Evolutionary conservation across 1,140 invertebrate genomes (phyloP).

Genomic region (Bombus impatiens): DNA sequence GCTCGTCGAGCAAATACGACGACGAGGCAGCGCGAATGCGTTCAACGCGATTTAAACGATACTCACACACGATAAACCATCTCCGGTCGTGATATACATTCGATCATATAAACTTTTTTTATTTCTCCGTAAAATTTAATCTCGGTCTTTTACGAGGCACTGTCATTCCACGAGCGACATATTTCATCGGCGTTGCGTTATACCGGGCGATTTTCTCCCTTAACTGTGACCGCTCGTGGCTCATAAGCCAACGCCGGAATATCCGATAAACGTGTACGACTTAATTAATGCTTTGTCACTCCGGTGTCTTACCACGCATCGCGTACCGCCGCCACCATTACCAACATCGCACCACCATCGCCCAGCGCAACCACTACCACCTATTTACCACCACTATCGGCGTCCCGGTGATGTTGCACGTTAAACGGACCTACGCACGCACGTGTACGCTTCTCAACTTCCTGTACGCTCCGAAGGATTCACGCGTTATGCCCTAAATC

Average conservation of each 20-base stretch:
- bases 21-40: neutral
- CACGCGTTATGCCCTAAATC: constrained; percentile 58
- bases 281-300: constrained; percentile 71
- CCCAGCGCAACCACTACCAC: neutral
- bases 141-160: constrained; percentile 61
- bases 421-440: constrained; percentile 52
- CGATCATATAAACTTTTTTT: constrained; percentile 51
- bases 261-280: constrained; percentile 70
- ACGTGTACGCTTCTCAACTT: constrained; percentile 41
- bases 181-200: constrained; percentile 67
- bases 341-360: neutral
- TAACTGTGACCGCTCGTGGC: constrained; percentile 31
- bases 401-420: neutral
- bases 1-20: neutral
- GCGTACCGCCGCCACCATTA: constrained; percentile 1
- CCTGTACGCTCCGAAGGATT: constrained; percentile 35
- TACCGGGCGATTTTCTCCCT: constrained; percentile 61
- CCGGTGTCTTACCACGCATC: constrained; percentile 61
- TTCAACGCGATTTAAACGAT: constrained; percentile 2
- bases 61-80: constrained; percentile 18
- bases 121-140: constrained; percentile 59
- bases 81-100: constrained; percentile 10
- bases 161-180: constrained; percentile 54
- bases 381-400: constrained; percentile 6
- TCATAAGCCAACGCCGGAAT: constrained; percentile 61